Conservation (phyloP, 1,140 invertebrate genomes). For the Brachionus plicatilis region DNA sequence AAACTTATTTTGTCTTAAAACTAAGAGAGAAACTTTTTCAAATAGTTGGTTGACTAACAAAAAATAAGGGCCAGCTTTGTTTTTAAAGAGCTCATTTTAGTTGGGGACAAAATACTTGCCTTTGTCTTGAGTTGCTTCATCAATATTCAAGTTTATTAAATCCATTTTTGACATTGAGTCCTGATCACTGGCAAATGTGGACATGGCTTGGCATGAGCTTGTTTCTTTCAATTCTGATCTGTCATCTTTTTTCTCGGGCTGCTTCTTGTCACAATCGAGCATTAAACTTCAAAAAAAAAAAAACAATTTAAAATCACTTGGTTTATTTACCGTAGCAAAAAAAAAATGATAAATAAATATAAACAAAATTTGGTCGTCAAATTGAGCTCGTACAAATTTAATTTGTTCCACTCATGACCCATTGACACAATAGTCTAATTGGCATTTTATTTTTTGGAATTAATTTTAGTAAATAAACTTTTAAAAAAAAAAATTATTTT, state of each 20-base stretch:
- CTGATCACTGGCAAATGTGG: neutral
- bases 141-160: neutral
- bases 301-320: neutral
- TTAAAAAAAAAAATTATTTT: neutral
- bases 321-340: neutral
- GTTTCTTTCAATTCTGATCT: neutral
- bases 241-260: neutral
- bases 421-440: neutral
- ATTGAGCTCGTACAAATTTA: neutral
- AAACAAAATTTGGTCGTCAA: neutral
- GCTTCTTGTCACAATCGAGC: neutral
- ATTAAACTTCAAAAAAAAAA: neutral
- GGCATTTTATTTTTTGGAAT: neutral
- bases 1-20: constrained; percentile 10
- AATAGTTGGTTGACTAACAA: neutral
- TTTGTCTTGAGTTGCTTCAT: neutral
- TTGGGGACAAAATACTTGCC: neutral
- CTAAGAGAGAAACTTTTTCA: neutral
- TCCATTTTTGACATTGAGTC: neutral
- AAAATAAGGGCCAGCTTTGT: neutral
- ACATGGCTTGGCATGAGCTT: neutral
- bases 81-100: neutral
- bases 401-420: neutral
- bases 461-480: neutral
- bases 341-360: neutral